Evolutionary conservation across 2,888 invertebrate species (phyloP), one percentile per base, ranked within the genome.

Genomic region (Seira ritae): DNA sequence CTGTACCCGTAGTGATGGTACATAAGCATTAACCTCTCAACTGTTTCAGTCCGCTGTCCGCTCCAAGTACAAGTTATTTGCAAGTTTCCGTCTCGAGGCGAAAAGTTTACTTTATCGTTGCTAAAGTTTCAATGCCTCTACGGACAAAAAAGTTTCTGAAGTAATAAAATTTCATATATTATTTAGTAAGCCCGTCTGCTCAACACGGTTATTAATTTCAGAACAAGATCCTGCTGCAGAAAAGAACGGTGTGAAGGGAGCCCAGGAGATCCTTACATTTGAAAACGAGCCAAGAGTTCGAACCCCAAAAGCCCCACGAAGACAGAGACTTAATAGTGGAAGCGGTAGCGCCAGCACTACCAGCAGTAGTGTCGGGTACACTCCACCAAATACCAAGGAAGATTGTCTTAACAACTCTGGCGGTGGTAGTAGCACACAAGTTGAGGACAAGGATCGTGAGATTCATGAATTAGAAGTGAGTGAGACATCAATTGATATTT

Each of bases 271-370:
- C 46, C 71, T 87, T 46, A 73, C 71, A 17, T 80, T 85, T 78
- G 87, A 85, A 66, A 83, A 69, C 23, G 85, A 85, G 80, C 87
- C 87, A 23, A 80, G 76, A 75, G 82, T 84, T 31, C 66, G 71
- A 15, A 79, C 71, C 12, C 72, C 72, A 70, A 60, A 55, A 55
- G 65, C 74, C 12, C 15, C 15, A 0, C 31, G 46, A 17, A 46
- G 69, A 24, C 50, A 67, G 23, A 50, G 66, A 71, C 19, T 66
- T 19, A 66, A n/a, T 15, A 67, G 68, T 22, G 31, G 66, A 3
- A 67, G 78, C 12, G 50, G 62, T 50, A 67, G 55, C 15, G 46
- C 24, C 19, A 74, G 42, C 24, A 67, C 72, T 1, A 50, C 69
- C 31, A 68, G 68, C 37, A 76, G 55, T 22, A 75, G 24, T 55